These are phyloP conservation scores for Epinephelus cyanopodus DNA, from an alignment of 2,113 vertebrate species.

Conservation along the genomic window DNA sequence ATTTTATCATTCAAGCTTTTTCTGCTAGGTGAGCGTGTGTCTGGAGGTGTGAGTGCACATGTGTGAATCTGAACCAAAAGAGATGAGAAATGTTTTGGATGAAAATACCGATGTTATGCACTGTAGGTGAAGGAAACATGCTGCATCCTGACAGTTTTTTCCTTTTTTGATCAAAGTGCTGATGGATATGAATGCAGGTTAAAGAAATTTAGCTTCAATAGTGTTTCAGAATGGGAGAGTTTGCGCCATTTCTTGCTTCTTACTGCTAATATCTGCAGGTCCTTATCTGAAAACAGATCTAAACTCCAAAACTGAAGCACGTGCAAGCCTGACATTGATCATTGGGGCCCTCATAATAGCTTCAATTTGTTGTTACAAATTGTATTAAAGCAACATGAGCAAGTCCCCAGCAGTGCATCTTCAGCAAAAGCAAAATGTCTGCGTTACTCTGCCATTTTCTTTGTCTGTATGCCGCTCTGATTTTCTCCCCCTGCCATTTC, in stretches of 20 bases:
- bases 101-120: background rate
- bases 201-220: slow-evolving; percentile 6
- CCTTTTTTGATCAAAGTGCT: background rate
- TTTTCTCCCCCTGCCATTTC: background rate
- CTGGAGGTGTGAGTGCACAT: background rate
- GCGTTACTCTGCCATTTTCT: background rate
- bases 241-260: background rate
- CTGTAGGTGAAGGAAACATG: background rate
- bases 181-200: slow-evolving; percentile 5
- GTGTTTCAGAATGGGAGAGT: slow-evolving; percentile 4
- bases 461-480: background rate
- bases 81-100: background rate
- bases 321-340: no score
- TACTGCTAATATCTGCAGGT: background rate
- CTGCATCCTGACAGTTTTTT: background rate
- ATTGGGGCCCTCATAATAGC: no score
- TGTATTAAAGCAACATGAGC: background rate
- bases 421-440: background rate
- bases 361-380: no score
- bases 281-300: background rate
- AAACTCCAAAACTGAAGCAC: background rate
- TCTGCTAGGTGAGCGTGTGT: background rate
- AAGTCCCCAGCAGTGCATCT: background rate
- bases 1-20: slow-evolving; percentile 19
- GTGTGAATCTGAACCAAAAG: background rate